A percentile compares a stretch with the other conserved stretches of the same genome.
Conservation (phyloP, 2,797 vertebrate genomes). For the Pangasius macronema region DNA sequence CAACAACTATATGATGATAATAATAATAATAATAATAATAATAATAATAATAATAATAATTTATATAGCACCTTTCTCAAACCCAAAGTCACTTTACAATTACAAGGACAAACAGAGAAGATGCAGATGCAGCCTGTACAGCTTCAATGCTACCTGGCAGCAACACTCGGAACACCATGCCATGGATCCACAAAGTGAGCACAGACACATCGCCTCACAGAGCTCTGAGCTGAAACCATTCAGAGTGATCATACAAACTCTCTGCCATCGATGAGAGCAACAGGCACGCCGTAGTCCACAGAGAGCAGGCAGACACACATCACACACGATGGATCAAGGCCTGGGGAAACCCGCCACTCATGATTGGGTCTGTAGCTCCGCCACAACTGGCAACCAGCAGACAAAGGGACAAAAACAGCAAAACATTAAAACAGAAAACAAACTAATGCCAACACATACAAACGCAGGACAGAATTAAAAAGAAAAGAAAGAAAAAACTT, state of each 20-base stretch:
- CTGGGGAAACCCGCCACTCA: background rate
- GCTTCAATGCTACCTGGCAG: background rate
- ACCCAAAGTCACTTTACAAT: background rate
- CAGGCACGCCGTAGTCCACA: background rate
- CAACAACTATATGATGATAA: too few species aligned
- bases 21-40: background rate
- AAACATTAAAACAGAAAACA: conserved; percentile 4
- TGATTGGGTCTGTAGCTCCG: background rate
- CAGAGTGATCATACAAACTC: background rate
- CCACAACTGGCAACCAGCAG: background rate
- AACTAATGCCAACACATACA: background rate
- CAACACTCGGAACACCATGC: background rate
- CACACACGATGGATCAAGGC: background rate
- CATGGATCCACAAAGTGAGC: background rate
- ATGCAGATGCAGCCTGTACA: background rate
- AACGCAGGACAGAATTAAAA: background rate
- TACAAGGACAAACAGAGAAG: background rate
- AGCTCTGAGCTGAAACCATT: background rate
- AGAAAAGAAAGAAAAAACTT: background rate
- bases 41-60: background rate
- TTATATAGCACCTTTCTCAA: background rate
- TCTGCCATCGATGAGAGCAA: background rate
- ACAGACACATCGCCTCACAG: background rate
- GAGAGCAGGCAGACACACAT: background rate
- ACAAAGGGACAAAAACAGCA: background rate